Evolutionary conservation across 2,113 vertebrate genomes (phyloP).

Genomic region (Picathartes gymnocephalus): DNA sequence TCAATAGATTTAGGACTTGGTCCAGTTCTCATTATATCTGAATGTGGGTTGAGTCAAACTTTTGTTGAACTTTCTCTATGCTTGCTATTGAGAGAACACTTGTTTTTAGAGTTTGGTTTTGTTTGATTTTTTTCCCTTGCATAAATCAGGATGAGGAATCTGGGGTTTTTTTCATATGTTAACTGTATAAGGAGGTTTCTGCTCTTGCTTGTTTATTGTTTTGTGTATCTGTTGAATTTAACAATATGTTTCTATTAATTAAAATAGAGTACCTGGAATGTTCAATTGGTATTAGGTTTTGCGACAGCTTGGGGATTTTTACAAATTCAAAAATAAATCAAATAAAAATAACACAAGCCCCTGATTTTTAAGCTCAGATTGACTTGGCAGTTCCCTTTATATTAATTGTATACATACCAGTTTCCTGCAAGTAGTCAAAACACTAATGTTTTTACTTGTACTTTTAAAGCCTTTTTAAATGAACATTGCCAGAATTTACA

Average conservation of each 20-base stretch:
- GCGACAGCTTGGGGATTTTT: neutral
- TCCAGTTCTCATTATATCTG: slow-evolving; percentile 14
- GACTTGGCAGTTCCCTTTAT: slow-evolving; percentile 30
- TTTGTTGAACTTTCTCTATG: slow-evolving; percentile 19
- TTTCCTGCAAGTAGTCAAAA: slow-evolving; percentile 39
- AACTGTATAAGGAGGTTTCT: neutral
- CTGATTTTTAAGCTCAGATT: neutral
- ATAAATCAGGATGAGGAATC: neutral
- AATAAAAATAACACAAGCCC: neutral
- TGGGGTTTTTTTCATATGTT: neutral
- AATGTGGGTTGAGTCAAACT: slow-evolving; percentile 17
- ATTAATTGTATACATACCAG: slow-evolving; percentile 19
- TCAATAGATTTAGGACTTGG: neutral
- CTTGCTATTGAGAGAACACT: neutral
- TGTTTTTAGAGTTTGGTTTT: neutral
- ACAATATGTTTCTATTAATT: neutral
- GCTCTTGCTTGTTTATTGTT: neutral
- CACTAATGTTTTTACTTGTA: slow-evolving; percentile 15
- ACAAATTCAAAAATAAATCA: neutral
- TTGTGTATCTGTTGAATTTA: neutral
- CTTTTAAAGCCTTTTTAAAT: slow-evolving; percentile 3
- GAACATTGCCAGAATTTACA: neutral
- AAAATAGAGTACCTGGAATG: slow-evolving; percentile 8
- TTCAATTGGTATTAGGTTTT: neutral
- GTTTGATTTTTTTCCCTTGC: neutral